Conservation (phyloP, 2,797 vertebrate genomes). For the Anguilla marmorata region DNA sequence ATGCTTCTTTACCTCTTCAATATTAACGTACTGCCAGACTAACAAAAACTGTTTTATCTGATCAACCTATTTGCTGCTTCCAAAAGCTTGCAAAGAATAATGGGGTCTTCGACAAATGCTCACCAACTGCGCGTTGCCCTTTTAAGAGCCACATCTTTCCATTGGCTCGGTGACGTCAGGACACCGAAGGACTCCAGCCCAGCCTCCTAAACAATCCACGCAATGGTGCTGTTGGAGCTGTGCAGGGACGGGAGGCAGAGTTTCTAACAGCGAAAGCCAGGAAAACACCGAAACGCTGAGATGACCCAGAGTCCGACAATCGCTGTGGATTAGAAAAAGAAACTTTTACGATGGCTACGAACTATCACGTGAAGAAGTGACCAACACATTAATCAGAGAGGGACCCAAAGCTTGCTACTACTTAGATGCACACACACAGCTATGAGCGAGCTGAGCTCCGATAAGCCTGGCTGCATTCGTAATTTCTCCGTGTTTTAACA, state of each 20-base stretch:
- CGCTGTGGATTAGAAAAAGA: conserved; percentile 65
- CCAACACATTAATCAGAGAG: conserved; percentile 45
- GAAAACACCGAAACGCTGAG: conserved; percentile 52
- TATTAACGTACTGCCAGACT: background rate
- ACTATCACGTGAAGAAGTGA: conserved; percentile 59
- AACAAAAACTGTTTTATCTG: background rate
- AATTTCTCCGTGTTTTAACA: conserved; percentile 53
- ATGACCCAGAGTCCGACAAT: conserved; percentile 58
- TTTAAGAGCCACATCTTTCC: conserved; percentile 77
- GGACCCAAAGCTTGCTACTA: conserved; percentile 59
- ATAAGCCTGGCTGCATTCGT: conserved; percentile 61
- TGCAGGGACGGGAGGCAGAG: conserved; percentile 54
- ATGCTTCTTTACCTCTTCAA: background rate
- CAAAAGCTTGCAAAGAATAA: background rate
- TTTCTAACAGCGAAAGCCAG: conserved; percentile 58
- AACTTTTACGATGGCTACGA: conserved; percentile 68
- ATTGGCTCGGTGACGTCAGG: conserved; percentile 77
- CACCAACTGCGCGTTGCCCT: conserved; percentile 63
- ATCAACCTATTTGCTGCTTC: background rate
- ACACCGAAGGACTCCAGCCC: conserved; percentile 66
- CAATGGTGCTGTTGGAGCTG: conserved; percentile 66
- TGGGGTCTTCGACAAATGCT: background rate
- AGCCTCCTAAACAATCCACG: conserved; percentile 60
- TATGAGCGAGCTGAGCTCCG: conserved; percentile 71
- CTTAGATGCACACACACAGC: conserved; percentile 63